Evolutionary conservation across 2,888 invertebrate genomes (phyloP).

Genomic region (Mimachlamys varia): DNA sequence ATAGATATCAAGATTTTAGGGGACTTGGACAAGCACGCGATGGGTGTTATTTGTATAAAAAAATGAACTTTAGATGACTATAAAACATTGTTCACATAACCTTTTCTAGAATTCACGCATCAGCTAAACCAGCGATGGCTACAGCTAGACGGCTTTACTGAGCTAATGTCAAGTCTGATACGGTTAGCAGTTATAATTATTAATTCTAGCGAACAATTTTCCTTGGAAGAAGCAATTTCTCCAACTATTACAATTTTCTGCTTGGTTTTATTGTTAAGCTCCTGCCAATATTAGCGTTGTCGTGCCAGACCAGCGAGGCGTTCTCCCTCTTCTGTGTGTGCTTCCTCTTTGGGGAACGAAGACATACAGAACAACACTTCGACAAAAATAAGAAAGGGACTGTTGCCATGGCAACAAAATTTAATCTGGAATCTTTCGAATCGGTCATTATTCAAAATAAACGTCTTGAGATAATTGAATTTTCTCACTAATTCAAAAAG

Average conservation of each 20-base stretch:
- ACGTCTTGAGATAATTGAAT: slow-evolving; percentile 56
- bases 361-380: slow-evolving; percentile 24
- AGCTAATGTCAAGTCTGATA: slow-evolving; percentile 21
- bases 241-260: slow-evolving; percentile 36
- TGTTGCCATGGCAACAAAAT: slow-evolving; percentile 53
- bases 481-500: slow-evolving; percentile 45
- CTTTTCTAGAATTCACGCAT: background rate
- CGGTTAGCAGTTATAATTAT: slow-evolving; percentile 22
- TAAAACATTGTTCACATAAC: background rate
- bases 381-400: slow-evolving; percentile 41
- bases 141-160: background rate
- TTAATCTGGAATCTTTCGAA: slow-evolving; percentile 52
- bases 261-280: slow-evolving; percentile 34
- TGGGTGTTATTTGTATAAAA: too few relatives aligned
- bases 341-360: slow-evolving; percentile 18
- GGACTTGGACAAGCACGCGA: too few relatives aligned
- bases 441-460: slow-evolving; percentile 55
- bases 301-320: background rate
- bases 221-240: slow-evolving; percentile 33
- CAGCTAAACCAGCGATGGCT: background rate
- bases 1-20: too few relatives aligned
- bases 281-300: background rate
- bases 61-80: too few relatives aligned
- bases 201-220: slow-evolving; percentile 27
- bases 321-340: background rate